Conservation (phyloP, 1,140 invertebrate species). For the Leptinotarsa lineolata region DNA sequence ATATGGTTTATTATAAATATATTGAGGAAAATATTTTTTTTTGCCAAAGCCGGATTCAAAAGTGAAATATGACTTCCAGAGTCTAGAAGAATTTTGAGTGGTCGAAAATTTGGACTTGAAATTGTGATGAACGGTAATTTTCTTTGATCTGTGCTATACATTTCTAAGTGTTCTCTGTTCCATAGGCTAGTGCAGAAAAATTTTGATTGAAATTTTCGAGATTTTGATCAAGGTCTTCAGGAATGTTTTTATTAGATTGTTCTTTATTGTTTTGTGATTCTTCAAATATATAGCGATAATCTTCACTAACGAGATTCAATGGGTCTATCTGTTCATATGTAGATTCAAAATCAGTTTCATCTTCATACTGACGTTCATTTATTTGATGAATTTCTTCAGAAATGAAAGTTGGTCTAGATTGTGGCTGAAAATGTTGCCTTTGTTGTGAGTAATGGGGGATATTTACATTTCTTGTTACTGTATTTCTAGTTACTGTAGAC, state of each 20-base stretch:
- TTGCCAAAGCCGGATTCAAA: neutral
- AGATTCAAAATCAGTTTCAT: constrained; percentile 7
- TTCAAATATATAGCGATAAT: no score
- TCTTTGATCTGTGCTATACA: neutral
- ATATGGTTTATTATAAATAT: neutral
- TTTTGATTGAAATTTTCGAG: neutral
- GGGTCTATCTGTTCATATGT: neutral
- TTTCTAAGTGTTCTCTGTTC: constrained; percentile 1
- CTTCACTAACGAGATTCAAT: no score
- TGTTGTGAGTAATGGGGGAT: no score
- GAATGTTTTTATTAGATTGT: neutral
- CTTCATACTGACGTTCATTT: neutral
- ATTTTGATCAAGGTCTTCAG: neutral
- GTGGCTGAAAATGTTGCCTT: neutral
- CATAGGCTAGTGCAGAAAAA: constrained; percentile 9
- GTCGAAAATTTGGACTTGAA: neutral
- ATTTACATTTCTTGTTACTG: no score
- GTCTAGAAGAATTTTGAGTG: neutral
- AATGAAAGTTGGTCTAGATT: constrained; percentile 15
- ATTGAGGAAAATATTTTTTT: neutral
- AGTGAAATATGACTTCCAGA: neutral
- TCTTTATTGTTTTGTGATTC: constrained; percentile 3
- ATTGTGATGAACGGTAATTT: constrained; percentile 5
- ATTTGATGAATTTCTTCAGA: constrained; percentile 11
- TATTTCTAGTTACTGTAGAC: no score